A percentile compares a stretch with the other conserved stretches of the same genome.
These are phyloP conservation scores for Tubulanus polymorphus DNA, from an alignment of 2,888 invertebrate species.

Conservation along the genomic window DNA sequence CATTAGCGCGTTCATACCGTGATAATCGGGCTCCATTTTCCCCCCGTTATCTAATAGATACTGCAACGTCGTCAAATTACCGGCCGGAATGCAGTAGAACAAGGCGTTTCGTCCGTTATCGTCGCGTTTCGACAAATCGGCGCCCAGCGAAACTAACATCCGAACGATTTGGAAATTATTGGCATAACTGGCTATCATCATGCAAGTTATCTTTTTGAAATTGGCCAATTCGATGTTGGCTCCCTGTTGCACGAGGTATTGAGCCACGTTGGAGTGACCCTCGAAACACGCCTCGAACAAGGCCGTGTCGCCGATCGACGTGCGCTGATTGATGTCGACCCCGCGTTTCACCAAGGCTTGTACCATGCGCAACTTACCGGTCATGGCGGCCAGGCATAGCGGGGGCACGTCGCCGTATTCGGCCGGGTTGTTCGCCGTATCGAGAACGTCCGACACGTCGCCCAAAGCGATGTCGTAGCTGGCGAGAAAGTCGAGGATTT, in stretches of 20 bases:
- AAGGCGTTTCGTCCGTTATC: conserved; percentile 21
- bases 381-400: conserved; percentile 20
- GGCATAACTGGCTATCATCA: conserved; percentile 23
- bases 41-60: conserved; percentile 19
- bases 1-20: conserved; percentile 20
- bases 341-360: conserved; percentile 17
- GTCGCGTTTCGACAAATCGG: conserved; percentile 14
- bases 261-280: conserved; percentile 18
- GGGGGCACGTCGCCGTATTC: conserved; percentile 18
- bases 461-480: conserved; percentile 16
- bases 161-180: conserved; percentile 20
- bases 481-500: conserved; percentile 1
- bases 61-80: conserved; percentile 15
- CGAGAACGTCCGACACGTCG: conserved; percentile 15
- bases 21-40: conserved; percentile 10
- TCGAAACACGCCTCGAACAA: conserved; percentile 23
- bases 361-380: conserved; percentile 21
- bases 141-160: conserved; percentile 14
- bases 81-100: conserved; percentile 21
- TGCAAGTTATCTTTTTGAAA: conserved; percentile 13
- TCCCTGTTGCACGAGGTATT: conserved; percentile 13
- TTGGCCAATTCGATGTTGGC: conserved; percentile 16
- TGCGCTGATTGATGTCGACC: conserved; percentile 14
- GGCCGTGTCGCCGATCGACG: conserved; percentile 17
- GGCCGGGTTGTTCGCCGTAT: conserved; percentile 13